A percentile compares a stretch with the other conserved stretches of the same genome.
phyloP scores from a whole-genome alignment of 2,888 invertebrate species.

The Drosophila stalkeri region DNA sequence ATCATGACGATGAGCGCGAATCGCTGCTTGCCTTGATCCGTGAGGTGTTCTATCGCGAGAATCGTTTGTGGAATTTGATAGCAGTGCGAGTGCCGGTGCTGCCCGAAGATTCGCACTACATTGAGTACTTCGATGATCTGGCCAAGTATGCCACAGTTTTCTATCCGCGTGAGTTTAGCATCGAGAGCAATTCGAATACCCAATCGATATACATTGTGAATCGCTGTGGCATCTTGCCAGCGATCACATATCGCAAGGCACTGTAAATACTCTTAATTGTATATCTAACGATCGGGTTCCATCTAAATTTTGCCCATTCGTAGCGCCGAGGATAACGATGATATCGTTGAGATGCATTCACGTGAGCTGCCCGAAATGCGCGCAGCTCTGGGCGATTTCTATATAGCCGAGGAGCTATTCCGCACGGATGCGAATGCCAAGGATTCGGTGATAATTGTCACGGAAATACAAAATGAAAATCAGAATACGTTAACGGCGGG shows the following conservation, averaged over 20 bases:
- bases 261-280: constrained; percentile 61
- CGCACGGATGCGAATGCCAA: constrained; percentile 30
- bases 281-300: background rate
- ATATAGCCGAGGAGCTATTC: constrained; percentile 89
- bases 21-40: constrained; percentile 49
- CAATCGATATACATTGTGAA: constrained; percentile 59
- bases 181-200: constrained; percentile 52
- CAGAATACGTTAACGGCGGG: constrained; percentile 57
- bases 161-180: constrained; percentile 70
- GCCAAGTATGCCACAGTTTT: constrained; percentile 39
- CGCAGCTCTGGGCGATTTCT: constrained; percentile 88
- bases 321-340: constrained; percentile 92
- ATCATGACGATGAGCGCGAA: constrained; percentile 35
- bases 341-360: constrained; percentile 88
- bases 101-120: constrained; percentile 20
- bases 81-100: constrained; percentile 50
- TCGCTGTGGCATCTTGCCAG: constrained; percentile 57
- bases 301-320: constrained; percentile 1
- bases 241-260: constrained; percentile 73
- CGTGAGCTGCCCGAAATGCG: constrained; percentile 86
- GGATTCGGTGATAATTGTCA: constrained; percentile 86
- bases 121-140: constrained; percentile 58
- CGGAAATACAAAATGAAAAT: constrained; percentile 84
- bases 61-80: constrained; percentile 59
- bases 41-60: constrained; percentile 67